Conservation (phyloP, 2,113 vertebrate species). For the Aegotheles bennettii region DNA sequence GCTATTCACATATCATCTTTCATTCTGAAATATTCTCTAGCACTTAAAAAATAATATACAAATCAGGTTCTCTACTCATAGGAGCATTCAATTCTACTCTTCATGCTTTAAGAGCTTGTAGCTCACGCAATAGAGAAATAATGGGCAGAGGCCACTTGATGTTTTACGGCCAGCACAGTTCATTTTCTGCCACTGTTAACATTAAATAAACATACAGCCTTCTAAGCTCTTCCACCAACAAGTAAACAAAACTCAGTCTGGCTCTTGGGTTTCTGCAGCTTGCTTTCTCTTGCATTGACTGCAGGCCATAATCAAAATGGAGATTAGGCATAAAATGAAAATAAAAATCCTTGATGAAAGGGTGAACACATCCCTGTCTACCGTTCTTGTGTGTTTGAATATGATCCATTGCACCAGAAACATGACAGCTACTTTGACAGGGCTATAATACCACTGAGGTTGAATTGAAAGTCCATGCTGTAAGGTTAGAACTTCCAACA, state of each 20-base stretch:
- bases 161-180: neutral
- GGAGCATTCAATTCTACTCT: neutral
- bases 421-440: neutral
- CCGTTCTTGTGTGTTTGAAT: neutral
- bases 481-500: neutral
- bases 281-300: neutral
- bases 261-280: neutral
- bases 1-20: neutral
- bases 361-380: neutral
- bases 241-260: neutral
- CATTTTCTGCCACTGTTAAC: neutral
- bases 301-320: neutral
- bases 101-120: neutral
- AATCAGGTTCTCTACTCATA: neutral
- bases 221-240: neutral
- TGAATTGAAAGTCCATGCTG: neutral
- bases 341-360: neutral
- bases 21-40: neutral
- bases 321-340: neutral
- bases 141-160: neutral
- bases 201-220: neutral
- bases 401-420: neutral
- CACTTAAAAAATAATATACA: constrained; percentile 27
- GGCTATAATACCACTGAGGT: neutral
- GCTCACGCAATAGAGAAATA: neutral